A percentile compares a stretch with the other conserved stretches of the same genome.
These are phyloP conservation scores for Cairina moschata DNA, from an alignment of 2,113 vertebrate species.

Conservation along the genomic window DNA sequence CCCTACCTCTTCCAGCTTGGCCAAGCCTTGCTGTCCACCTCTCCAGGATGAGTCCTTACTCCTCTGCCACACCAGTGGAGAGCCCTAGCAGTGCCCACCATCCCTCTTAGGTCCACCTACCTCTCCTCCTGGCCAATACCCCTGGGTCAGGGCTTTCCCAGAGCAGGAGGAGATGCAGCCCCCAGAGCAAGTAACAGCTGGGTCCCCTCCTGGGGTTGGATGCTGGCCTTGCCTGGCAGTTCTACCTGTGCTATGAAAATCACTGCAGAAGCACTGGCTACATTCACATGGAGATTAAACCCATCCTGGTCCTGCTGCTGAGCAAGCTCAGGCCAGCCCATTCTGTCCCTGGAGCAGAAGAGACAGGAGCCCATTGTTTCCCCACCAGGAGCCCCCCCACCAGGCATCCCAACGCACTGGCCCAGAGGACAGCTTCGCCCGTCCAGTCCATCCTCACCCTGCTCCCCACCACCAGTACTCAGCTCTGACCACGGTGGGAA, in stretches of 20 bases:
- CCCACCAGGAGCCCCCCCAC: not conserved
- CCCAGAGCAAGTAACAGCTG: not conserved
- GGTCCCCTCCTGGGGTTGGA: not conserved
- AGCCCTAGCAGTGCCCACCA: not conserved
- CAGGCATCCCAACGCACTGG: not conserved
- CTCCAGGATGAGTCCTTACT: not conserved
- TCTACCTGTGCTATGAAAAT: not conserved
- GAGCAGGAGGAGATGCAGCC: not conserved
- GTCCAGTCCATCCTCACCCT: not conserved
- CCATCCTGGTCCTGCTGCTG: not conserved
- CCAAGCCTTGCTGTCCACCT: not conserved
- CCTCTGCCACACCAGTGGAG: not conserved
- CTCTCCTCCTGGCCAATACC: not conserved
- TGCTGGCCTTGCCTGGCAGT: not conserved
- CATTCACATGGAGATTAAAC: not conserved
- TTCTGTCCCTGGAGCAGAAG: not conserved
- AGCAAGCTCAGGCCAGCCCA: not conserved
- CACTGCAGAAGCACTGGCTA: not conserved
- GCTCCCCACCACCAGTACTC: not conserved
- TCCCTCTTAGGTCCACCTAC: not conserved
- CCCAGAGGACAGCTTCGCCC: not conserved
- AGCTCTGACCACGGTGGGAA: not conserved
- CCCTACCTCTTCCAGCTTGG: not conserved
- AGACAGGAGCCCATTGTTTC: not conserved
- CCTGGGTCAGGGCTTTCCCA: fast-evolving